Base-by-base conservation (phyloP, 2,113 vertebrate genomes). In the Anguilla rostrata region DNA sequence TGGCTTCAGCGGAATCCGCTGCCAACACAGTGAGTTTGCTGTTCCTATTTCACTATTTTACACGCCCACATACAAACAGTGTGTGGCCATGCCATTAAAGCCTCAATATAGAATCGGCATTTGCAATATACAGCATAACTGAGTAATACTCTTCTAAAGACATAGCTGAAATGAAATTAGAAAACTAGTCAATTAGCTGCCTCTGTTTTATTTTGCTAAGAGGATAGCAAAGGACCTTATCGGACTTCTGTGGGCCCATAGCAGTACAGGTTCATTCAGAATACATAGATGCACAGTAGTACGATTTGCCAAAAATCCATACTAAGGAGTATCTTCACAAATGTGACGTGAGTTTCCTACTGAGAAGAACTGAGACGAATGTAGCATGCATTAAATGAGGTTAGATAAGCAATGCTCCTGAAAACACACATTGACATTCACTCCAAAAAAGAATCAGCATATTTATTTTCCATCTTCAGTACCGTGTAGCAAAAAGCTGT, bases 11-110 rank as follows among this genome's bases (percentile, higher is more conserved):
- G 97, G 97, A 89, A 92, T 96, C 88, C 96, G 97, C 91, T 97
- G 97, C 89, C 97, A 97, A 89, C 96, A 97, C 93, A 97, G 97
- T 97, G 96, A 96, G 97, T 95, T 83, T 85, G 34, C 49, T 22
- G 39, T 81, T 80, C 39, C 22, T 39, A 40, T 41, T 80, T 39
- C 41, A n/a, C 66, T 39, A 40, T 41, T 80, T 39, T 80, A n/a
- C 66, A n/a, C 20, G 26, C 22, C 8, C 20, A 75, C 66, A 14
- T 11, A 53, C 49, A 53, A 6, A 14, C 49, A 53, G 8, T 12
- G 7, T 53, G 7, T 14, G 49, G 49, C 7, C 12, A 53, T 53
- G 5, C 43, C 43, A 46, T 46, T 46, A 46, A 46, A 46, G 43
- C 43, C 8, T 53, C 49, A 53, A 53, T 53, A 14, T 53, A 14